Conservation (phyloP, 2,888 invertebrate species). For the Phyllotreta striolata region DNA sequence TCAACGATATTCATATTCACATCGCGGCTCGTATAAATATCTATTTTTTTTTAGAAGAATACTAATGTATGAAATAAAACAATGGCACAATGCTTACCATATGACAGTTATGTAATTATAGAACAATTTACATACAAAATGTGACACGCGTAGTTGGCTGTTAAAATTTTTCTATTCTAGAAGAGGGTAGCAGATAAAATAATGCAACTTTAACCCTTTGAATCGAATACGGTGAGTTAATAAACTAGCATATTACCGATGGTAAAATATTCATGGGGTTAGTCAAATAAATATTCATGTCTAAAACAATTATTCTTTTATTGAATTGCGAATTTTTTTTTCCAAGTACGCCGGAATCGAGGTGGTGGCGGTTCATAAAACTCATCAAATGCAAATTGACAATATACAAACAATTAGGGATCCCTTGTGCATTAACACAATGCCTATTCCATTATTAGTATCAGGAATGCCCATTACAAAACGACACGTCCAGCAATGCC, state of each 20-base stretch:
- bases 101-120: constrained; percentile 22
- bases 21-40: too few species aligned
- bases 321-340: constrained; percentile 50
- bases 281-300: constrained; percentile 42
- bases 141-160: constrained; percentile 17
- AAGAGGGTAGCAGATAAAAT: constrained; percentile 35
- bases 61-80: background rate
- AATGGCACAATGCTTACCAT: constrained; percentile 5
- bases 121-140: constrained; percentile 30
- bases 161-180: constrained; percentile 18
- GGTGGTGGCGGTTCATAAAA: constrained; percentile 48
- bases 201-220: constrained; percentile 43
- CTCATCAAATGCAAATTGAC: constrained; percentile 61
- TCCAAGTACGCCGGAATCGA: constrained; percentile 40
- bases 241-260: constrained; percentile 27
- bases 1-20: too few species aligned
- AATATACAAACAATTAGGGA: constrained; percentile 62
- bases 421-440: constrained; percentile 59
- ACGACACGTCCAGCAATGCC: constrained; percentile 57
- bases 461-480: constrained; percentile 60
- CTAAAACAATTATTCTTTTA: constrained; percentile 46
- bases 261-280: constrained; percentile 43
- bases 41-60: too few species aligned
- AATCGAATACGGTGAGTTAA: constrained; percentile 34
- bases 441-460: constrained; percentile 60